These are phyloP conservation scores for Corythornis madagascariensis DNA, from an alignment of 2,113 vertebrate species.

Conservation along the genomic window DNA sequence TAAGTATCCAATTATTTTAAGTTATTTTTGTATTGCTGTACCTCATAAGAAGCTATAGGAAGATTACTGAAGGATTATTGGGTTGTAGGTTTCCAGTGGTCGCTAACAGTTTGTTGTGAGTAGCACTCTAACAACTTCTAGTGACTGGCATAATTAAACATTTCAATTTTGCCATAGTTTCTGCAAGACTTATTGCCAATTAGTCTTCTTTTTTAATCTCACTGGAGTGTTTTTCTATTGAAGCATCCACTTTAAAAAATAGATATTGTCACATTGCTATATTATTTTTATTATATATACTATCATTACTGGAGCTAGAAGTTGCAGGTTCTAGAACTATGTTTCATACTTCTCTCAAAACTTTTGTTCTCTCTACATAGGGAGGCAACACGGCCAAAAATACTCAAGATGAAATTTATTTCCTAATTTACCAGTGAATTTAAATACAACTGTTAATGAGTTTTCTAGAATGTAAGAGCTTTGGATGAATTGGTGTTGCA, in stretches of 20 bases:
- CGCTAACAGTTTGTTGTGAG: background rate
- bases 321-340: background rate
- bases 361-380: background rate
- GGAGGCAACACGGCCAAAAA: background rate
- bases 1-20: conserved; percentile 25
- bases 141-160: background rate
- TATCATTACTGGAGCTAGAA: background rate
- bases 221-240: background rate
- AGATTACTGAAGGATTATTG: conserved; percentile 32
- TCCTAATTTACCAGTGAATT: background rate
- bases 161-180: background rate
- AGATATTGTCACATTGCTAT: background rate
- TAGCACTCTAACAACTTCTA: background rate
- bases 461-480: background rate
- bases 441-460: background rate
- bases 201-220: background rate
- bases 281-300: background rate
- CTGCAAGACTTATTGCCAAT: background rate
- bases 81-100: background rate
- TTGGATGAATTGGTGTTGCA: background rate
- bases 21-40: conserved; percentile 2
- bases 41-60: conserved; percentile 18
- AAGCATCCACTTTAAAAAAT: background rate
- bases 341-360: background rate
- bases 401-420: background rate